These are phyloP conservation scores for Calycopis cecrops DNA, from an alignment of 1,140 invertebrate species.

Conservation along the genomic window DNA sequence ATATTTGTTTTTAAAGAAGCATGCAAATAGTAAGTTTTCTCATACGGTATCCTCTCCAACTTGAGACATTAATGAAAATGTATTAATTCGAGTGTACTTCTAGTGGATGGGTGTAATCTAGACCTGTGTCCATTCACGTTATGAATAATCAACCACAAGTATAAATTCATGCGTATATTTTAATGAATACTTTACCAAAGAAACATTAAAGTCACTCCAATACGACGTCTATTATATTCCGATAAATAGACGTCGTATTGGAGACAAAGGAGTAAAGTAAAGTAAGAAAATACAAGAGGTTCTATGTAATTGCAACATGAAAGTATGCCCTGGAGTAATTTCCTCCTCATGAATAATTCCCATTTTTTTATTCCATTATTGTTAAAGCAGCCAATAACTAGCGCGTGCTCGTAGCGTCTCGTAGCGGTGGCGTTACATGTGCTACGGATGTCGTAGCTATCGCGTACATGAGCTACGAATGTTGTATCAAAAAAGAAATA, in stretches of 20 bases:
- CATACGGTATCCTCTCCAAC: too few species aligned
- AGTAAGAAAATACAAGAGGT: neutral
- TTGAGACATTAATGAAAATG: too few species aligned
- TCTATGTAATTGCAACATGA: neutral
- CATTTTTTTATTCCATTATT: neutral
- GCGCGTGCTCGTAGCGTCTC: neutral
- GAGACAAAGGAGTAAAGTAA: neutral
- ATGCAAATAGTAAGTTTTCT: too few species aligned
- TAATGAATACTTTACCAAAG: too few species aligned
- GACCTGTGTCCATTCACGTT: too few species aligned
- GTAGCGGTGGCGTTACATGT: neutral
- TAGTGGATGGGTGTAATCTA: too few species aligned
- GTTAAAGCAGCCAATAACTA: neutral
- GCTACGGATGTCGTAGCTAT: neutral
- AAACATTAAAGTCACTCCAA: too few species aligned
- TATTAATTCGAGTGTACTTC: too few species aligned
- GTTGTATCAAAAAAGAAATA: neutral
- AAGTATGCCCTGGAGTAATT: neutral
- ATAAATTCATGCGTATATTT: too few species aligned
- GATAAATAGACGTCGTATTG: too few species aligned
- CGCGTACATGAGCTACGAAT: neutral
- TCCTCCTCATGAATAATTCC: neutral
- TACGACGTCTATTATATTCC: neutral
- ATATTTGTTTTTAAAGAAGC: too few species aligned
- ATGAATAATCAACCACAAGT: too few species aligned